Percentiles rank a stretch among this genome's conserved stretches.
Conservation (phyloP, 2,888 invertebrate species). For the Diaprepes abbreviatus region DNA sequence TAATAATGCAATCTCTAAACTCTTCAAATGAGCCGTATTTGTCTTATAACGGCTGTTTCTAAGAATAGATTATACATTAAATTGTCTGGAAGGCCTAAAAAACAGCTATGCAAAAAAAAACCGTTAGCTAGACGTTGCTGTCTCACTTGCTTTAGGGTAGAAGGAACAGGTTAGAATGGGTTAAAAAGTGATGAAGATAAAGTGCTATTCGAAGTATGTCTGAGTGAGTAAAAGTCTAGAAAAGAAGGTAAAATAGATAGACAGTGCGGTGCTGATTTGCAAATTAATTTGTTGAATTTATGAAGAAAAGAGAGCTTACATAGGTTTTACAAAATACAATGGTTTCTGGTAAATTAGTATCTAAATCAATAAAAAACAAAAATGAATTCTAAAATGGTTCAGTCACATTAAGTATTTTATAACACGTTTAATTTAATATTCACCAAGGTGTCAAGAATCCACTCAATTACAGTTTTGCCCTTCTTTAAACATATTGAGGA, state of each 20-base stretch:
- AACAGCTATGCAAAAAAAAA: constrained; percentile 29
- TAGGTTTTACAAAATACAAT: no score
- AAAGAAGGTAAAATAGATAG: constrained; percentile 31
- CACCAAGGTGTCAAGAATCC: constrained; percentile 17
- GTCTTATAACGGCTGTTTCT: constrained; percentile 8
- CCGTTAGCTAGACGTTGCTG: constrained; percentile 41
- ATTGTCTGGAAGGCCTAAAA: constrained; percentile 35
- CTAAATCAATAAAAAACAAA: no score
- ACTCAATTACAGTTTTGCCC: no score
- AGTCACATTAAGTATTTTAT: no score
- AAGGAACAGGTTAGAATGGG: constrained; percentile 33
- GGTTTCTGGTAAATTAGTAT: no score
- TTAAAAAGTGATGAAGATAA: constrained; percentile 46
- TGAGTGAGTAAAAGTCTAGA: constrained; percentile 37
- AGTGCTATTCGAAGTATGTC: constrained; percentile 42
- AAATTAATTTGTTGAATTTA: neutral
- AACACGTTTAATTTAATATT: no score
- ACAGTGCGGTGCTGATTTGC: constrained; percentile 32
- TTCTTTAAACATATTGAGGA: no score
- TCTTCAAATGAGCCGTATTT: neutral
- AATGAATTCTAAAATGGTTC: no score
- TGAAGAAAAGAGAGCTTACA: no score
- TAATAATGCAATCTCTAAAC: neutral
- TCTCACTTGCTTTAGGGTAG: constrained; percentile 39
- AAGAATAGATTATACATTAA: constrained; percentile 26